phyloP scores from a whole-genome alignment of 2,113 vertebrate genomes.

The Syngnathus typhle region DNA sequence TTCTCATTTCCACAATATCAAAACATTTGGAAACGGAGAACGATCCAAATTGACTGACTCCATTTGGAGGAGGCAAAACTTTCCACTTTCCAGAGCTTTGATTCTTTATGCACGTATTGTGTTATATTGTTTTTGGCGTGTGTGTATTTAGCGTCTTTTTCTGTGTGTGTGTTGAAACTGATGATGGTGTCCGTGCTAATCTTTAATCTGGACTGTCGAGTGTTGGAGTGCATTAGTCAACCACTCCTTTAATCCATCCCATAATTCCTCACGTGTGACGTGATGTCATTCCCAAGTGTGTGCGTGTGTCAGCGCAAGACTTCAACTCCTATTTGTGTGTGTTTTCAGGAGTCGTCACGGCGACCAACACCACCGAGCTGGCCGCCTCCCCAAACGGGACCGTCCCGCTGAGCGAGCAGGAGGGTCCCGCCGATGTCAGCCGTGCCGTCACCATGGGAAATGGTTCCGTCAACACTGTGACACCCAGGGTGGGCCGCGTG shows the following conservation, averaged over 20 bases:
- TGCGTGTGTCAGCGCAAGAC: not conserved
- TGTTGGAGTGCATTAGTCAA: constrained; percentile 65
- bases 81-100: too few species aligned
- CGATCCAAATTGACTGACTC: not conserved
- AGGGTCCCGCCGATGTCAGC: constrained; percentile 31
- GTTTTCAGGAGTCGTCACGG: constrained; percentile 42
- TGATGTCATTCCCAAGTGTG: not conserved
- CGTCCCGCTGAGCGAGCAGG: constrained; percentile 47
- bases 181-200: constrained; percentile 34
- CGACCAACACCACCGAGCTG: constrained; percentile 48
- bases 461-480: constrained; percentile 37
- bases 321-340: constrained; percentile 19
- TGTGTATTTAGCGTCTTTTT: too few species aligned
- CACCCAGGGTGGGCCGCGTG: constrained; percentile 42
- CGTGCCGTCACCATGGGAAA: constrained; percentile 24
- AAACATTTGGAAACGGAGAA: not conserved
- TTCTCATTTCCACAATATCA: not conserved
- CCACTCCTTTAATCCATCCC: constrained; percentile 59
- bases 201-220: constrained; percentile 55
- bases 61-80: not conserved
- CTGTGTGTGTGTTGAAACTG: not conserved
- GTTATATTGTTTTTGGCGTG: too few species aligned
- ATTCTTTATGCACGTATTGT: too few species aligned
- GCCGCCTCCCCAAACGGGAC: constrained; percentile 49
- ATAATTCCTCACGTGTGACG: not conserved